Base-by-base conservation (phyloP, 2,797 vertebrate species). In the Mormyrops boulengeri region DNA sequence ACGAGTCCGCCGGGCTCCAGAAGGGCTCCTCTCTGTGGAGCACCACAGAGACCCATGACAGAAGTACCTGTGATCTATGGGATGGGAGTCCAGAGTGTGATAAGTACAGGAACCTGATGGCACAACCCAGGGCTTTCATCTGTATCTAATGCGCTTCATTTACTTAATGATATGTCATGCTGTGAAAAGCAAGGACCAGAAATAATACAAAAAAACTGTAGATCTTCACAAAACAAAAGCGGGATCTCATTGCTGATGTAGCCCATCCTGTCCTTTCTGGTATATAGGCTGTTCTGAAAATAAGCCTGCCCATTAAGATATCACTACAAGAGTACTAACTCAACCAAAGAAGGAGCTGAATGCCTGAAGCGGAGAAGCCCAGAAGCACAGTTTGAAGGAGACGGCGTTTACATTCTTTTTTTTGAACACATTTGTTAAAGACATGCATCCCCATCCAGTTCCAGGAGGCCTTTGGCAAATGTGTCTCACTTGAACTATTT, bases 101-200 rank as follows among this genome's bases (percentile, higher is more conserved):
- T 14, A 50, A 73, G 34, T 73, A 73, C n/a, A 88, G 8, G 87
- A 73, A 44, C 62, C 38, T 12, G 41, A 30, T 73, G 57, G 50
- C 49, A 82, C 26, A 47, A 82, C 73, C 69, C 22, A 22, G 22
- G 69, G 52, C 49, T 53, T 12, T 80, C 50, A 82, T 89, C 66
- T 53, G 52, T 55, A 8, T 52, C 69, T 55, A 89, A 80, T 80
- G 88, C 22, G 30, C 52, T 80, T 77, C 73, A 82, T 82, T 89
- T 82, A 30, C 50, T 89, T 57, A 89, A 80, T 53, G 52, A 88
- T 44, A 80, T 22, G 11, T 55, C 88, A 80, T 53, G 66, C 69
- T 38, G 88, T 49, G 34, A 80, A 44, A 88, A 12, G 60, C 73
- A 44, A 80, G 50, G 49, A 85, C 17, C 50, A 57, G 50, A 41